Percentiles rank a stretch among this genome's conserved stretches.
phyloP scores from a whole-genome alignment of 2,797 vertebrate species.

The Lophius americanus region DNA sequence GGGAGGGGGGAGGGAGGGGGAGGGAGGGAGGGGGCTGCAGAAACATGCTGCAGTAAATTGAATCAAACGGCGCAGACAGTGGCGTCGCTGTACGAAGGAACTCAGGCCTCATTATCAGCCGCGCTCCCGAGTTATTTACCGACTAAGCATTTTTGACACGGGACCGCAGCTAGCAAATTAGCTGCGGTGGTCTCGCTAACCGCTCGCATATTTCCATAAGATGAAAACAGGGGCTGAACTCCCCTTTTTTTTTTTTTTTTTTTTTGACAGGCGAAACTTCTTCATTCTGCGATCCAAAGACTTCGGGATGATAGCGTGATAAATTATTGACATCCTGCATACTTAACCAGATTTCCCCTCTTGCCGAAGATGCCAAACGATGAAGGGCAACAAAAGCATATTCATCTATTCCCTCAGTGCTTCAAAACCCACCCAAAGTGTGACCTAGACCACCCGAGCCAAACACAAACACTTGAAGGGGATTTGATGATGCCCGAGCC shows the following conservation, averaged over 20 bases:
- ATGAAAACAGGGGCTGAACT: neutral
- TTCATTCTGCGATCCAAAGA: conserved; percentile 14
- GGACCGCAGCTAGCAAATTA: conserved; percentile 42
- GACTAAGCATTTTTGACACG: conserved; percentile 36
- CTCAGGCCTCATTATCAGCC: conserved; percentile 40
- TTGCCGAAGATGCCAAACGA: conserved; percentile 64
- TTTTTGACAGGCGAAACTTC: conserved; percentile 22
- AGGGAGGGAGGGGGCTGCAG: conserved; percentile 9
- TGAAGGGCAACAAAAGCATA: conserved; percentile 37
- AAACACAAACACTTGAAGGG: conserved; percentile 71
- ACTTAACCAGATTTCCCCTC: conserved; percentile 52
- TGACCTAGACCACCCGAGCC: conserved; percentile 64
- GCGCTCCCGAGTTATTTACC: conserved; percentile 43
- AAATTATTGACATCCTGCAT: conserved; percentile 63
- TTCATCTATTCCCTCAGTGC: conserved; percentile 65
- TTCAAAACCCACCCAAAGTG: conserved; percentile 65
- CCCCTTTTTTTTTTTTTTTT: too few species aligned
- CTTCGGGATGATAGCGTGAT: conserved; percentile 52
- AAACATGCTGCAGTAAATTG: conserved; percentile 61
- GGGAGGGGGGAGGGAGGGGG: neutral
- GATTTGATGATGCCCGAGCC: conserved; percentile 54
- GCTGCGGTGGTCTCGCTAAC: conserved; percentile 18
- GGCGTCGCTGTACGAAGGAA: conserved; percentile 43
- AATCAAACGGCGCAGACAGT: conserved; percentile 60
- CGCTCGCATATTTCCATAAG: neutral